Conservation (phyloP, 2,888 invertebrate genomes). For the Pyralis farinalis region DNA sequence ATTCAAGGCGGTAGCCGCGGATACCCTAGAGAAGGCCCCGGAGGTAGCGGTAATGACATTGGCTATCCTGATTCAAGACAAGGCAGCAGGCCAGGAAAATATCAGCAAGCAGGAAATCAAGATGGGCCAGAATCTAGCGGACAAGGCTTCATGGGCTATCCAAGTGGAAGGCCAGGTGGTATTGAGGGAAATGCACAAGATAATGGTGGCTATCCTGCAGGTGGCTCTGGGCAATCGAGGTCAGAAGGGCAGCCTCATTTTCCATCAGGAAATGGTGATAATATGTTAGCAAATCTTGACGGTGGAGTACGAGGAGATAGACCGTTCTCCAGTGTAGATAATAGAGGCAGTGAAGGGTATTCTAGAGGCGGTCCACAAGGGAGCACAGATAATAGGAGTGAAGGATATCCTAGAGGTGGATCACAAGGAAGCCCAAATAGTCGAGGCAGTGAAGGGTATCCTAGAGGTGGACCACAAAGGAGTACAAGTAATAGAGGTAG, state of each 20-base stretch:
- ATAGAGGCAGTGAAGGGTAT: conserved; percentile 22
- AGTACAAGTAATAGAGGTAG: conserved; percentile 22
- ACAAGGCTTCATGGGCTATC: conserved; percentile 23
- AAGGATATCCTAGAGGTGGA: conserved; percentile 38
- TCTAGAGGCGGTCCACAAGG: conserved; percentile 25
- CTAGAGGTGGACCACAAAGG: conserved; percentile 4
- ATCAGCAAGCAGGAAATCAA: conserved; percentile 23
- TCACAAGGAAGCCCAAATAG: conserved; percentile 3
- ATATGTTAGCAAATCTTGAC: conserved; percentile 3
- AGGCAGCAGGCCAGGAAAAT: conserved; percentile 13
- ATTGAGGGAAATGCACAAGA: conserved; percentile 25
- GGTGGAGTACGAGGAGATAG: conserved; percentile 17
- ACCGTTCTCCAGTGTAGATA: conserved; percentile 4
- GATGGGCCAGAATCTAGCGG: conserved; percentile 24
- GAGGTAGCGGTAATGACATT: conserved; percentile 17
- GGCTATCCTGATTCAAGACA: conserved; percentile 10
- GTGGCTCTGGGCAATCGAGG: conserved; percentile 21
- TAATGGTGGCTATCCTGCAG: conserved; percentile 26
- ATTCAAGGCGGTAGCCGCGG: conserved; percentile 32
- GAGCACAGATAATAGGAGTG: conserved; percentile 9
- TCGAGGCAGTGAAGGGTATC: conserved; percentile 2
- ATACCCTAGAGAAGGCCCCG: conserved; percentile 30
- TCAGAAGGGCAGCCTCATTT: conserved; percentile 8
- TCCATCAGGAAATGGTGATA: conserved; percentile 2
- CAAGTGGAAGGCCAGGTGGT: conserved; percentile 32